Base-by-base conservation (phyloP, 2,888 invertebrate genomes). In the Callyntrura sp. region DNA sequence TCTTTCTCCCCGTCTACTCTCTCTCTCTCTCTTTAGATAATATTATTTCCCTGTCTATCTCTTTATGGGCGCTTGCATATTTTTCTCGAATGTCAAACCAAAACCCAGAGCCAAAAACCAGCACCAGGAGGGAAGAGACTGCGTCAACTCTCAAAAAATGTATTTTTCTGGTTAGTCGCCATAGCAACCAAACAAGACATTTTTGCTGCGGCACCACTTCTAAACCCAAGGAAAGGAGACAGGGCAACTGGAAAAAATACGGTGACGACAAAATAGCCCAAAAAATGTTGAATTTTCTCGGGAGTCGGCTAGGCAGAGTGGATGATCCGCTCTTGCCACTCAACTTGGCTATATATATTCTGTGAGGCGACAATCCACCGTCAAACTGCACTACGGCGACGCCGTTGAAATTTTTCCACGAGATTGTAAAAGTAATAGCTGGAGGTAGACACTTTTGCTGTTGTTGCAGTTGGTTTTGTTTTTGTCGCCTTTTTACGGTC, bases 31-130 rank as follows among this genome's bases (percentile, higher is more conserved):
- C 48, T 48, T 9, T 48, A 6, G 11, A 48, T 9, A 48, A 48
- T 48, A 48, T 48, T n/a, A n/a, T n/a, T n/a, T n/a, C n/a, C n/a
- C n/a, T n/a, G n/a, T n/a, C n/a, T n/a, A n/a, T n/a, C n/a, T n/a
- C n/a, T n/a, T n/a, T n/a, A 62, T 62, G 62, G 17, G 20, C 12
- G 1, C 55, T 5, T 25, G 25, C 62, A 62, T 62, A 25, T 11
- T 62, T 25, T 23, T 62, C 62, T 35, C 35, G 68, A 68, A 68
- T 68, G 68, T 68, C 68, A 68, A 68, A 68, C 68, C 68, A 68
- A 68, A 68, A 14, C 65, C 65, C 14, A 35, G 35, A 35, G 35
- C 0, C n/a, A n/a, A n/a, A n/a, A n/a, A n/a, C n/a, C n/a, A n/a
- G n/a, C n/a, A n/a, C n/a, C n/a, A 23, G 62, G 11, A 35, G 68